Evolutionary conservation across 2,797 vertebrate genomes (phyloP).

Genomic region (Phoebastria nigripes): DNA sequence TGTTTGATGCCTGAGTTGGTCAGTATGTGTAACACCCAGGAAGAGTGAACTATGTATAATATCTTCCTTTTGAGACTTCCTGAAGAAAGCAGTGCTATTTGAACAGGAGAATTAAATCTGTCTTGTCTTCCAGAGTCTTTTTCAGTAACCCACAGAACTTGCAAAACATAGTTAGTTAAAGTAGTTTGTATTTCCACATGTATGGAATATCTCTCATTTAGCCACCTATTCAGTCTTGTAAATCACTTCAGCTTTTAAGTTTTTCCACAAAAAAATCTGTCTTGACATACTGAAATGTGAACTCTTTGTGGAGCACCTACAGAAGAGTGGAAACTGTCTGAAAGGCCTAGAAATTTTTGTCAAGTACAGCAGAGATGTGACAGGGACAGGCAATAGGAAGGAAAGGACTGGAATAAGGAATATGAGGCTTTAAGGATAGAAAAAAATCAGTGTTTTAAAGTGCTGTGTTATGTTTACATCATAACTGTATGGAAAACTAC

Average conservation of each 20-base stretch:
- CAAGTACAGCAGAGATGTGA: background rate
- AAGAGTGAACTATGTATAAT: background rate
- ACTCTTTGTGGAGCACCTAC: background rate
- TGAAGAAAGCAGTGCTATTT: background rate
- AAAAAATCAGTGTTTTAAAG: background rate
- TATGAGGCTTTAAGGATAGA: background rate
- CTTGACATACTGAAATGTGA: background rate
- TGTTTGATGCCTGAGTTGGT: background rate
- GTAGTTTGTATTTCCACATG: background rate
- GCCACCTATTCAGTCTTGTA: background rate
- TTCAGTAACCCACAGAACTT: background rate
- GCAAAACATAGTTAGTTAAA: background rate
- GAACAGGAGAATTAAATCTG: background rate
- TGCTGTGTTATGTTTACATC: accelerated
- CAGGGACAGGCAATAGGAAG: background rate
- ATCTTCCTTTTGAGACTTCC: background rate
- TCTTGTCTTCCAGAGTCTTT: background rate
- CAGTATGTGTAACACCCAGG: background rate
- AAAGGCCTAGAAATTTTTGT: background rate
- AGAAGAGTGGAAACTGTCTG: background rate
- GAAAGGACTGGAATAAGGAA: background rate
- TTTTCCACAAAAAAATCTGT: background rate
- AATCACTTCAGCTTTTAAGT: background rate
- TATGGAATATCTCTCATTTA: background rate
- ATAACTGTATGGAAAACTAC: background rate